phyloP scores from a whole-genome alignment of 2,113 vertebrate species.

The Peromyscus californicus region DNA sequence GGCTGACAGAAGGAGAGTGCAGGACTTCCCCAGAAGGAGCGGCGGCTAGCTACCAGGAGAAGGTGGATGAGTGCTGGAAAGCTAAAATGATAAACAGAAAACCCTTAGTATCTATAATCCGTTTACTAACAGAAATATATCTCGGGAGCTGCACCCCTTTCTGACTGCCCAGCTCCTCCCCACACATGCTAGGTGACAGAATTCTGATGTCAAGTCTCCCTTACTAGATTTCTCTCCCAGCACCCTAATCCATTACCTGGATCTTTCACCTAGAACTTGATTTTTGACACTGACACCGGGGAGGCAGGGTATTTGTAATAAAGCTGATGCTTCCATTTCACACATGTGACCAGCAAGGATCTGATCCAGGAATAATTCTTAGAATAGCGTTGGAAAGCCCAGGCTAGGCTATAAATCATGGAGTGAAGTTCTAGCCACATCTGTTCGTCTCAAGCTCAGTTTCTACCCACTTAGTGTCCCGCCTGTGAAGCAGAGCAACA shows the following conservation, averaged over 20 bases:
- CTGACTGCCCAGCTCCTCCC: neutral
- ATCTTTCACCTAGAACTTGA: conserved; percentile 35
- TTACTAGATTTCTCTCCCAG: neutral
- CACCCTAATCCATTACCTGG: neutral
- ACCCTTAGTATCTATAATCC: neutral
- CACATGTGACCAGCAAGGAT: conserved; percentile 71
- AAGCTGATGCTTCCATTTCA: conserved; percentile 73
- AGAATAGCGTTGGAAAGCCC: conserved; percentile 62
- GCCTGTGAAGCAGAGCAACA: neutral
- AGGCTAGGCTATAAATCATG: conserved; percentile 68
- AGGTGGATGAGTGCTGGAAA: neutral
- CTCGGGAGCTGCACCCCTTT: neutral
- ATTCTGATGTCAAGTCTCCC: neutral
- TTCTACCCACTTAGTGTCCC: conserved; percentile 31
- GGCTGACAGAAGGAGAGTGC: neutral
- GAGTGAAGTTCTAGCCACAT: conserved; percentile 25
- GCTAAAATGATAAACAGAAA: neutral
- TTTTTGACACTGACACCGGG: conserved; percentile 19
- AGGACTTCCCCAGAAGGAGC: conserved; percentile 2
- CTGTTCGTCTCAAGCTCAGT: conserved; percentile 63
- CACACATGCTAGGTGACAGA: neutral
- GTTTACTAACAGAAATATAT: neutral
- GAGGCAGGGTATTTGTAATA: conserved; percentile 64
- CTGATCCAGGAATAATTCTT: conserved; percentile 68
- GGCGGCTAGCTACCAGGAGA: neutral